A percentile compares a stretch with the other conserved stretches of the same genome.
Conservation (phyloP, 2,888 invertebrate species). For the Petrolisthes cinctipes region DNA sequence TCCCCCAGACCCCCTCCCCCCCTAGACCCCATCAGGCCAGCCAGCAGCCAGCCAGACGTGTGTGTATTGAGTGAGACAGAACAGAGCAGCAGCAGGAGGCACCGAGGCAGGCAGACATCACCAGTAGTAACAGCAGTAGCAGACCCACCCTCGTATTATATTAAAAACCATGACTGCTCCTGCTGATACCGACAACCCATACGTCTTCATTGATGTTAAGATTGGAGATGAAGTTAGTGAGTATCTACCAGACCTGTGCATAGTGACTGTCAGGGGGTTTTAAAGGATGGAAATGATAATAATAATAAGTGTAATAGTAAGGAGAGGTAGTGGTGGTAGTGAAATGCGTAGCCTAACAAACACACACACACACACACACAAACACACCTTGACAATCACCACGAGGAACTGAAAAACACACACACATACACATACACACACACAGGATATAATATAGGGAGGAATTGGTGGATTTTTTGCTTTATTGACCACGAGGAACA, state of each 20-base stretch:
- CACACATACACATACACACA: too few species aligned
- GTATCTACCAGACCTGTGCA: neutral
- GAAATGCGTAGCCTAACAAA: neutral
- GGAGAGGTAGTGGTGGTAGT: neutral
- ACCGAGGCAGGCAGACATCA: neutral
- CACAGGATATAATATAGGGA: neutral
- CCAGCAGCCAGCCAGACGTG: neutral
- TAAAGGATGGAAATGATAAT: neutral
- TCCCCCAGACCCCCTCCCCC: too few species aligned
- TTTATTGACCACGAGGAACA: neutral
- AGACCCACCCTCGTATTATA: neutral
- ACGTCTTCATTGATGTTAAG: conserved; percentile 56
- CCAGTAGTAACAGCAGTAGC: neutral
- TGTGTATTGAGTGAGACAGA: conserved; percentile 3
- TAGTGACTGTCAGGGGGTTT: neutral
- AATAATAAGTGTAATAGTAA: neutral
- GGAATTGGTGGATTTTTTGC: neutral
- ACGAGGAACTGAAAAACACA: too few species aligned
- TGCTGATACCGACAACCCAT: conserved; percentile 30
- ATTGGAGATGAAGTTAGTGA: conserved; percentile 51
- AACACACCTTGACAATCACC: too few species aligned
- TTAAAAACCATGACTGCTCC: conserved; percentile 29
- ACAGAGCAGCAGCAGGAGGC: too few species aligned
- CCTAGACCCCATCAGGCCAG: too few species aligned
- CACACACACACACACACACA: too few species aligned